phyloP scores from a whole-genome alignment of 2,113 vertebrate species.

The Azemiops feae region DNA sequence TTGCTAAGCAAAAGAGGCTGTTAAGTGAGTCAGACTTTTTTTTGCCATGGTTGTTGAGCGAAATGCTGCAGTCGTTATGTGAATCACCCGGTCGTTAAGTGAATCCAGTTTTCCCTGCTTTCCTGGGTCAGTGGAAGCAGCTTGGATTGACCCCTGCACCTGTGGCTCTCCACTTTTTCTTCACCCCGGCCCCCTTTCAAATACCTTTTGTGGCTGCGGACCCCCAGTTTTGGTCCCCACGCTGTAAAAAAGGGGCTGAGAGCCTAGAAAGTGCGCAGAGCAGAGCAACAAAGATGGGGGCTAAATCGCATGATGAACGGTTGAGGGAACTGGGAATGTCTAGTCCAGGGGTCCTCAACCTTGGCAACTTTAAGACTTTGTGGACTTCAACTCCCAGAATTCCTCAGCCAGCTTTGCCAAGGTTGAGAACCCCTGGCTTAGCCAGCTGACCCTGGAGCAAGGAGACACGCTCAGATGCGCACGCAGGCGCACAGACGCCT shows the following conservation, averaged over 20 bases:
- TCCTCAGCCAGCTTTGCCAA: too few species aligned
- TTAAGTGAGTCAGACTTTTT: neutral
- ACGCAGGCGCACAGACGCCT: rapidly evolving
- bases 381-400: too few species aligned
- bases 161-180: too few species aligned
- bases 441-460: too few species aligned
- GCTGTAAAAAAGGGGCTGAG: too few species aligned
- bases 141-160: too few species aligned
- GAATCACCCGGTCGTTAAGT: neutral
- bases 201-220: neutral
- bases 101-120: neutral
- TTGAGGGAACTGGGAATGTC: neutral
- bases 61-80: neutral
- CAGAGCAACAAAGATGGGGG: neutral
- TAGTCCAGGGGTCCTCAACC: too few species aligned
- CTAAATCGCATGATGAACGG: too few species aligned
- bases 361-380: too few species aligned
- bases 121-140: neutral
- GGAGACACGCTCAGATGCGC: neutral
- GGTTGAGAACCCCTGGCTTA: neutral
- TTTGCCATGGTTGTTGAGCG: neutral
- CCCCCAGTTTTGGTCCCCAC: too few species aligned
- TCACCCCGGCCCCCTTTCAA: neutral
- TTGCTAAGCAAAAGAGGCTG: neutral
- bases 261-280: too few species aligned